Conservation (phyloP, 2,888 invertebrate species). For the Craniophora ligustri region DNA sequence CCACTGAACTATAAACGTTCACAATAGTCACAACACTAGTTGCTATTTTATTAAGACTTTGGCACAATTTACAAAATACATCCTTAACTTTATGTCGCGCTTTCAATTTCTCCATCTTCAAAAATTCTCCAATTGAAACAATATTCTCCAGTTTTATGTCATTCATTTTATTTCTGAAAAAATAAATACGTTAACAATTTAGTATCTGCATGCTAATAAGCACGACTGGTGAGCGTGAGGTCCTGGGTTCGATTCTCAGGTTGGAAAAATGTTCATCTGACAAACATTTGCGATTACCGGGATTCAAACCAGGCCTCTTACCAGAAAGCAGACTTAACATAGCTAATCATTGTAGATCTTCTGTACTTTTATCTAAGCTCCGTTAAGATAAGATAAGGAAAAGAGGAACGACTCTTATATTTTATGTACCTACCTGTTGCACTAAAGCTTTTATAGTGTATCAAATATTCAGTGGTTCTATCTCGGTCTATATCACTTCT, state of each 20-base stretch:
- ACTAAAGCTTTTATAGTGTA: constrained; percentile 3
- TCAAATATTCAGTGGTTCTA: constrained; percentile 6
- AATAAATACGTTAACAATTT: neutral
- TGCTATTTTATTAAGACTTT: constrained; percentile 7
- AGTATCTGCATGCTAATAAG: too few relatives aligned
- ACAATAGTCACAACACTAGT: constrained; percentile 10
- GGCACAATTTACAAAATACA: constrained; percentile 29
- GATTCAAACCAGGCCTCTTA: too few relatives aligned
- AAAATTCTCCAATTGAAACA: neutral
- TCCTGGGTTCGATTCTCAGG: too few relatives aligned
- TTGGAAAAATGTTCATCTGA: too few relatives aligned
- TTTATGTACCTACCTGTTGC: too few relatives aligned
- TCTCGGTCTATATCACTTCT: neutral
- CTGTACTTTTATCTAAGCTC: too few relatives aligned
- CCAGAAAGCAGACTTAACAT: too few relatives aligned
- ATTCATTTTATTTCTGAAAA: constrained; percentile 25
- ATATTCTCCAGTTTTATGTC: neutral
- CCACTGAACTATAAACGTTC: constrained; percentile 13
- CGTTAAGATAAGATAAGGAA: too few relatives aligned
- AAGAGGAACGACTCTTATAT: too few relatives aligned
- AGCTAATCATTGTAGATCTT: too few relatives aligned
- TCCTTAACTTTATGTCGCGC: neutral
- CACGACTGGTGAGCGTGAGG: too few relatives aligned
- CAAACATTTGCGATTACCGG: too few relatives aligned
- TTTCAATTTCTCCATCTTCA: constrained; percentile 26